Percentiles rank a stretch among this genome's conserved stretches.
These are phyloP conservation scores for Diachrysia chrysitis DNA, from an alignment of 2,888 invertebrate species.

Conservation along the genomic window DNA sequence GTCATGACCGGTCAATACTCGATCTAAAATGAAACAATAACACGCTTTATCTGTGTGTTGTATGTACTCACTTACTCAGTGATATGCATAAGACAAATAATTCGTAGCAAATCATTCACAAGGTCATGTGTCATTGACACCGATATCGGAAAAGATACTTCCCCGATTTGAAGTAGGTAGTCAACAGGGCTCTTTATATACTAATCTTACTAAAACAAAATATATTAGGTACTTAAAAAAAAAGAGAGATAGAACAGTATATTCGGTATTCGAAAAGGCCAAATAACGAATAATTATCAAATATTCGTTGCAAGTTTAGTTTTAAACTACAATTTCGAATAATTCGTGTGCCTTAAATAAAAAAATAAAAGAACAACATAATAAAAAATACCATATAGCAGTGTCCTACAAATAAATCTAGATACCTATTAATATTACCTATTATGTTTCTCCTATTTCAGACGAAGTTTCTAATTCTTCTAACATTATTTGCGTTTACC, in stretches of 20 bases:
- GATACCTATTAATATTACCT: background rate
- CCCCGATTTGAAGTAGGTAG: background rate
- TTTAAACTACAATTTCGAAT: too few species aligned
- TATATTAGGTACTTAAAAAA: too few species aligned
- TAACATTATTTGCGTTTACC: constrained; percentile 41
- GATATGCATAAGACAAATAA: background rate
- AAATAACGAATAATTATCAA: too few species aligned
- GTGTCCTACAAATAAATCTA: too few species aligned
- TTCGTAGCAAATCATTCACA: background rate
- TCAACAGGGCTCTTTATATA: too few species aligned
- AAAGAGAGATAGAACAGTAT: too few species aligned
- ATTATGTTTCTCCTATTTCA: constrained; percentile 48
- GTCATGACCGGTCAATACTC: background rate
- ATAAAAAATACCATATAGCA: too few species aligned
- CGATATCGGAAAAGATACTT: background rate
- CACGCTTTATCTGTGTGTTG: background rate
- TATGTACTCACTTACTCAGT: background rate
- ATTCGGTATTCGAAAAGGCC: too few species aligned
- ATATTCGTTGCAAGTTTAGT: too few species aligned
- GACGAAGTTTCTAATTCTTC: constrained; percentile 58
- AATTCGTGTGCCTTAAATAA: too few species aligned
- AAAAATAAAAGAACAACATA: too few species aligned
- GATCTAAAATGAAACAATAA: background rate
- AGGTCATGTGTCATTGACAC: background rate
- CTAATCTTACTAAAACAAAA: too few species aligned